Conservation (phyloP, 23 tunicate genomes). For the Botrylloides violaceus region DNA sequence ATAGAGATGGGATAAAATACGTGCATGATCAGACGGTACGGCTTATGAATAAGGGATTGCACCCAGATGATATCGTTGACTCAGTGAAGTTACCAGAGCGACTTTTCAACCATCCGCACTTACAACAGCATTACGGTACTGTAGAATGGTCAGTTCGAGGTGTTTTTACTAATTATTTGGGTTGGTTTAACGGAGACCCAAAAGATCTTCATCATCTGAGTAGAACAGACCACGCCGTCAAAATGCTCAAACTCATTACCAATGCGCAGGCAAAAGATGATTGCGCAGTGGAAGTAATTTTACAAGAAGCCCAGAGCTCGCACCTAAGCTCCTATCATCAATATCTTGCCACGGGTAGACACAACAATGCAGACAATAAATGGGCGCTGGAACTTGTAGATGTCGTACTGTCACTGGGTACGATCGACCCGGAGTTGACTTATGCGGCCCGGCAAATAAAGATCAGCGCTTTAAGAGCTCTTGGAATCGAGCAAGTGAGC, state of each 20-base stretch:
- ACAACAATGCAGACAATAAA: conserved; percentile 37
- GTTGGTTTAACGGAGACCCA: conserved; percentile 65
- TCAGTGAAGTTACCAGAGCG: conserved; percentile 50
- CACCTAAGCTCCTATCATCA: conserved; percentile 15
- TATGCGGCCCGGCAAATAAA: conserved; percentile 28
- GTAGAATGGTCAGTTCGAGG: conserved; percentile 87
- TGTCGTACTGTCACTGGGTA: conserved; percentile 19
- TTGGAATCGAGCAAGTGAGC: conserved; percentile 30
- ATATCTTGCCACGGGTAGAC: conserved; percentile 27
- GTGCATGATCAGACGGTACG: conserved; percentile 83
- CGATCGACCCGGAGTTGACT: background rate
- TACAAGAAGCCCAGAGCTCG: conserved; percentile 24
- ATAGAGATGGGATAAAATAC: conserved; percentile 84
- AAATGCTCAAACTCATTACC: conserved; percentile 16
- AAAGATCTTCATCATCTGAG: conserved; percentile 41
- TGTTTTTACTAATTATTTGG: conserved; percentile 37
- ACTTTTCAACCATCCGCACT: conserved; percentile 51
- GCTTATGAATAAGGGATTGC: conserved; percentile 8
- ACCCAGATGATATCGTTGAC: conserved; percentile 57
- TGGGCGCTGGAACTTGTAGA: conserved; percentile 68
- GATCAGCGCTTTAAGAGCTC: conserved; percentile 21
- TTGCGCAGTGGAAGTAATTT: conserved; percentile 28
- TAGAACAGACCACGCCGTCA: conserved; percentile 30
- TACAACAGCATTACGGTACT: conserved; percentile 70
- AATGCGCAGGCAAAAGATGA: background rate